Conservation (phyloP, 1,140 invertebrate genomes). For the Stegodyphus dumicola region DNA sequence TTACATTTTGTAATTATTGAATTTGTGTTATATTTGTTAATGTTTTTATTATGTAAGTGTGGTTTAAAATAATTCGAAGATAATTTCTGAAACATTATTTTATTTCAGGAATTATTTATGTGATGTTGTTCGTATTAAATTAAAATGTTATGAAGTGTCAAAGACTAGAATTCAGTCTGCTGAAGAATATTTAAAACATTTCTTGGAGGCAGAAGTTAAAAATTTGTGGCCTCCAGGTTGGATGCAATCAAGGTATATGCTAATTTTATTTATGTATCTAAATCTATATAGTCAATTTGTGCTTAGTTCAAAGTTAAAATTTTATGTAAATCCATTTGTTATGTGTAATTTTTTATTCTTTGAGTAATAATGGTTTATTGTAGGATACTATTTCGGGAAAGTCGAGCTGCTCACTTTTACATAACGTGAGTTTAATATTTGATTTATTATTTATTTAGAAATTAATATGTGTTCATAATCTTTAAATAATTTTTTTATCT, state of each 20-base stretch:
- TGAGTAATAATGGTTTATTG: not conserved
- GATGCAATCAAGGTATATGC: conserved; percentile 70
- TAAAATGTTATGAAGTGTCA: conserved; percentile 70
- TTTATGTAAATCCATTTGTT: not conserved
- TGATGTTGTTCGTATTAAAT: conserved; percentile 71
- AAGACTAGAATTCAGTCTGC: conserved; percentile 72
- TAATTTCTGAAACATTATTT: not conserved
- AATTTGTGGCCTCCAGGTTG: conserved; percentile 74
- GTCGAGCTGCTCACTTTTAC: conserved; percentile 65
- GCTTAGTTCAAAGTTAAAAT: not conserved
- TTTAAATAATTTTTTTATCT: not conserved
- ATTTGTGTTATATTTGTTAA: no score
- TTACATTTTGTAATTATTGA: no score
- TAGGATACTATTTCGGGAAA: conserved; percentile 67
- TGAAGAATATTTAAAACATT: conserved; percentile 72
- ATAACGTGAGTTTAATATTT: conserved; percentile 58
- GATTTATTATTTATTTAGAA: not conserved
- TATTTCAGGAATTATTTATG: conserved; percentile 68
- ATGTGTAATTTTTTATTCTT: not conserved
- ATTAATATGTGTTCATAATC: not conserved
- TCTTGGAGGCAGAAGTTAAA: conserved; percentile 72
- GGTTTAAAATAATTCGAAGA: no score
- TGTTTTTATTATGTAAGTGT: no score
- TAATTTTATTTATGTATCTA: not conserved
- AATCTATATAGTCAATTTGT: no score